A percentile compares a stretch with the other conserved stretches of the same genome.
Evolutionary conservation across 2,888 invertebrate species (phyloP).

Genomic region (Dermolepida albohirtum): DNA sequence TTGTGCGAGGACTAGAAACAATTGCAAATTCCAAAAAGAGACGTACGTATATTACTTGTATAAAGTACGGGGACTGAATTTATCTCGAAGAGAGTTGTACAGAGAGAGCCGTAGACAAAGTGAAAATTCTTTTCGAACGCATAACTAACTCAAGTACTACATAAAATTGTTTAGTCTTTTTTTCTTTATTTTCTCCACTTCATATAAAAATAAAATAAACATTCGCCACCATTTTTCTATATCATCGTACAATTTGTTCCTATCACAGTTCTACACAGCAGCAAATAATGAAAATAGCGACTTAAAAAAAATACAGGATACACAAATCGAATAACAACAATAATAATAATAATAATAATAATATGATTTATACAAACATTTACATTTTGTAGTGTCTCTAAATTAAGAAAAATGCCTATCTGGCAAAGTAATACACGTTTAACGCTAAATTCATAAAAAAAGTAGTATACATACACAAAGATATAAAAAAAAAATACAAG

Average conservation of each 20-base stretch:
- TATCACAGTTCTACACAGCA: constrained; percentile 63
- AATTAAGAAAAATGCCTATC: constrained; percentile 34
- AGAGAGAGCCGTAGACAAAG: too few relatives aligned
- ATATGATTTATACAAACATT: constrained; percentile 25
- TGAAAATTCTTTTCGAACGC: too few relatives aligned
- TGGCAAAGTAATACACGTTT: constrained; percentile 21
- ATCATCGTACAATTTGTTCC: constrained; percentile 42
- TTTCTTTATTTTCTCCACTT: constrained; percentile 1
- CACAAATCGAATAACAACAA: too few relatives aligned
- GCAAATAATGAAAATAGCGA: constrained; percentile 44
- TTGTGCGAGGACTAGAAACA: too few relatives aligned
- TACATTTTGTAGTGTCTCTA: constrained; percentile 19
- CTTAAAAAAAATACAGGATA: constrained; percentile 17
- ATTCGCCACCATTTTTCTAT: constrained; percentile 32
- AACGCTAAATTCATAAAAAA: constrained; percentile 17
- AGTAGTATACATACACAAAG: constrained; percentile 21
- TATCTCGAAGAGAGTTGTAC: too few relatives aligned
- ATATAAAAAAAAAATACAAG: constrained; percentile 43
- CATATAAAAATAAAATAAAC: constrained; percentile 20
- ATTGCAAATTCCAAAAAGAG: too few relatives aligned
- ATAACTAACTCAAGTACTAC: constrained; percentile 16
- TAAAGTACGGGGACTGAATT: too few relatives aligned
- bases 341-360: constrained; percentile 7
- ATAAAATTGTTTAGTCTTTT: not conserved
- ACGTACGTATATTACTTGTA: too few relatives aligned